Evolutionary conservation across 2,888 invertebrate genomes (phyloP), one percentile per base, ranked within the genome.

Genomic region (Drosophila robusta): DNA sequence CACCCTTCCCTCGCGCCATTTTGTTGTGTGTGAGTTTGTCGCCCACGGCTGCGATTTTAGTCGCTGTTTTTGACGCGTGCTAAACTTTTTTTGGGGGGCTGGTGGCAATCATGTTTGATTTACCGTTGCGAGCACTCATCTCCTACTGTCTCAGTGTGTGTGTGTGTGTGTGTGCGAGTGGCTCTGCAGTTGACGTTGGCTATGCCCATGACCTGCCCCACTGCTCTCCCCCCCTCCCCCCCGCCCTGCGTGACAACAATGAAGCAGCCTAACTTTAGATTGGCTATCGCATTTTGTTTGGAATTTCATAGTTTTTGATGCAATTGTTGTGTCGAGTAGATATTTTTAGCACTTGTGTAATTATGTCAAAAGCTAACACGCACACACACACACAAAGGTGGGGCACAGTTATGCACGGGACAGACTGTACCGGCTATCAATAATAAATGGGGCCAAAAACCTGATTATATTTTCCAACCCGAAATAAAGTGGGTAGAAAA

Each of bases 51-150:
- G 14, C 18, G 47, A 52, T 55, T 75, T 38, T 18, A 54, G 12
- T 5, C 18, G 26, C 56, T 79, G 75, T 45, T 72, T 70, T 41
- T 73, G 76, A 82, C 69, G 65, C 56, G 49, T 45, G 57, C 34
- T 42, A 46, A 52, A 36, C 42, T 54, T 51, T 29, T 46, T 34
- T 44, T 18, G 29, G 51, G 36, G 52, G 26, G 9, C n/a, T 34
- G 45, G 36, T 62, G 63, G 57, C 62, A 62, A 44, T 16, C 56
- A 56, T 57, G 52, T 69, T 86, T 70, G 63, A 64, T 66, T 86
- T 65, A 55, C 46, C 65, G 65, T 66, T 67, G 65, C 69, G 47
- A 63, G 52, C 57, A 58, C 45, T 14, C 18, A 41, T 32, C 29
- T 29, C 8, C 29, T 8, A 29, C 8, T 29, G 29, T 8, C 1